These are phyloP conservation scores for Ennomos erosarius DNA, from an alignment of 2,888 invertebrate species.

Conservation along the genomic window DNA sequence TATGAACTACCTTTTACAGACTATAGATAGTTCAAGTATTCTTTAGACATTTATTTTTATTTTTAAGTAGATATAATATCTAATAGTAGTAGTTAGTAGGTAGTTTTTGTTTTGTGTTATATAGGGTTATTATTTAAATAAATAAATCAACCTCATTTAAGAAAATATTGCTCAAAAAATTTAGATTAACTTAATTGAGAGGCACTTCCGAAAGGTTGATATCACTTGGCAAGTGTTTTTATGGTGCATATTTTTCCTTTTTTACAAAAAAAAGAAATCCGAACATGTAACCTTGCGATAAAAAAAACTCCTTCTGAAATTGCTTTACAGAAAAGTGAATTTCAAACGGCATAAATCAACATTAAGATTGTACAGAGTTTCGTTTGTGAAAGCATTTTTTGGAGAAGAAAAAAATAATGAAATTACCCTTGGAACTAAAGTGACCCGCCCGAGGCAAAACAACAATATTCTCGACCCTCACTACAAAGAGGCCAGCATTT, in stretches of 20 bases:
- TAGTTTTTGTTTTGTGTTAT: too few relatives aligned
- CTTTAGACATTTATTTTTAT: too few relatives aligned
- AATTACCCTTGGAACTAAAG: slow-evolving; percentile 80
- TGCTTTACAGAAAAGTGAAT: slow-evolving; percentile 60
- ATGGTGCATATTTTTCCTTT: slow-evolving; percentile 22
- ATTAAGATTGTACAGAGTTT: slow-evolving; percentile 69
- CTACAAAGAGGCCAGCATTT: slow-evolving; percentile 82
- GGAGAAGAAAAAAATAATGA: slow-evolving; percentile 68
- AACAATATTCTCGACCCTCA: slow-evolving; percentile 77
- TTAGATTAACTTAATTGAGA: slow-evolving; percentile 32
- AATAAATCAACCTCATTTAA: too few relatives aligned
- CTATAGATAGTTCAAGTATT: too few relatives aligned
- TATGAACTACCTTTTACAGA: too few relatives aligned
- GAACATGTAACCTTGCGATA: slow-evolving; percentile 34
- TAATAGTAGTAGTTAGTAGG: too few relatives aligned
- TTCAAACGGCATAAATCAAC: slow-evolving; percentile 67
- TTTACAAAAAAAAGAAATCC: slow-evolving; percentile 6
- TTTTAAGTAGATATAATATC: too few relatives aligned
- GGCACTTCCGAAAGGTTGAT: slow-evolving; percentile 22
- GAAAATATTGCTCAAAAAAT: slow-evolving; percentile 39
- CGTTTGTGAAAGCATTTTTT: slow-evolving; percentile 69
- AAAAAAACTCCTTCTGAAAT: slow-evolving; percentile 50
- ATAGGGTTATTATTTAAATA: too few relatives aligned
- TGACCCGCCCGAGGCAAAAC: slow-evolving; percentile 79
- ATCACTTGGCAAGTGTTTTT: slow-evolving; percentile 21